These are phyloP conservation scores for Cynaeus angustus DNA, from an alignment of 2,888 invertebrate species.

Conservation along the genomic window DNA sequence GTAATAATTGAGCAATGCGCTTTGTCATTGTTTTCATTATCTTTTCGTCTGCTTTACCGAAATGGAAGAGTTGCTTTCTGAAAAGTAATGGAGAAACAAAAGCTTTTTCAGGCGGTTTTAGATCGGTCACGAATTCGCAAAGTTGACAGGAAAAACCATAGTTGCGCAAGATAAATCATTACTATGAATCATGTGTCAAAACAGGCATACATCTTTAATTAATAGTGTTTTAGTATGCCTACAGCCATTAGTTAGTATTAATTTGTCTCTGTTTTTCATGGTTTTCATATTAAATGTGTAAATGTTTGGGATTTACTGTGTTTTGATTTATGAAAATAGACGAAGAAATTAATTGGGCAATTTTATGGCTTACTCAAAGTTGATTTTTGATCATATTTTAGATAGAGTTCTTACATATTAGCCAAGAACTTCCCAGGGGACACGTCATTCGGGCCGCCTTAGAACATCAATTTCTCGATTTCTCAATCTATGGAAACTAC, in stretches of 20 bases:
- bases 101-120: background rate
- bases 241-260: conserved; percentile 14
- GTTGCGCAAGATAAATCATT: conserved; percentile 8
- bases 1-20: conserved; percentile 51
- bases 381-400: conserved; percentile 17
- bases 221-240: conserved; percentile 4
- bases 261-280: conserved; percentile 15
- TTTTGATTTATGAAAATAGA: conserved; percentile 17
- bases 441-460: background rate
- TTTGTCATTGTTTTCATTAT: conserved; percentile 52
- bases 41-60: conserved; percentile 43
- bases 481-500: background rate
- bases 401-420: conserved; percentile 5
- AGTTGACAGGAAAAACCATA: background rate
- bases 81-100: conserved; percentile 18
- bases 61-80: conserved; percentile 25
- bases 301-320: conserved; percentile 16
- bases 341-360: conserved; percentile 18
- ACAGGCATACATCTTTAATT: conserved; percentile 6
- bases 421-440: background rate
- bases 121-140: conserved; percentile 7
- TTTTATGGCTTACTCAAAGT: conserved; percentile 15
- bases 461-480: background rate
- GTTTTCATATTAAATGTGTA: conserved; percentile 16
- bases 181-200: conserved; percentile 7